Base-by-base conservation (phyloP, 2,113 vertebrate species). In the Hystrix cristata region DNA sequence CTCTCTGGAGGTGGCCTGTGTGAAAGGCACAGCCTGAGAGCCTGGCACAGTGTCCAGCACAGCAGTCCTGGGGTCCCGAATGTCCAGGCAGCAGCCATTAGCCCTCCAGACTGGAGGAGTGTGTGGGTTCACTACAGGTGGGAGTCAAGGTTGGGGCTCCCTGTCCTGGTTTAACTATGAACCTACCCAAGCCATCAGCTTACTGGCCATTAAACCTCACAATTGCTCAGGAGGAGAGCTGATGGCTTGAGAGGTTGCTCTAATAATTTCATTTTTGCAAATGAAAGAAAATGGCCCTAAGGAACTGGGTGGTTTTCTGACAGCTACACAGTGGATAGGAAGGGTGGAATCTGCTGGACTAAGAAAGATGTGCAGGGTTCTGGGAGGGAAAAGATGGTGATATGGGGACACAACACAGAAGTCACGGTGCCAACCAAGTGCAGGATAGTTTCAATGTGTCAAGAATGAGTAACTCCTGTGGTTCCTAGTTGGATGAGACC, bases 131-230 rank as follows among this genome's bases (percentile, higher is more conserved):
- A 43, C 69, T 71, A 3, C 25, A 15, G 48, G 18, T 0, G 1
- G 55, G 31, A 74, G 11, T 34, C 15, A 4, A 57, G 62, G 31
- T 6, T 13, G 5, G 25, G n/a, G 34, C 34, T 82, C 74, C 67
- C 19, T 57, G 48, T 78, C 69, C 76, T 88, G 31, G 15, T 85
- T 80, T 72, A 81, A 96, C 79, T 74, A 53, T 43, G 67, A 85
- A 65, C 15, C 21, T 43, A 9, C 57, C 85, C 82, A 82, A 95
- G 95, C 65, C 53, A 92, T 88, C 76, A 43, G 67, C 82, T 82
- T 87, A 57, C 62, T 93, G 85, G 85, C 87, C 91, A 92, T 83
- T 87, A 91, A 88, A 51, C 55, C 57, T 85, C 91, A 83, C 13
- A 67, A 79, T 16, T 46, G 90, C 57, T 94, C 81, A 64, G 38